phyloP scores from a whole-genome alignment of 2,113 vertebrate genomes.

The Phoenicopterus ruber region DNA sequence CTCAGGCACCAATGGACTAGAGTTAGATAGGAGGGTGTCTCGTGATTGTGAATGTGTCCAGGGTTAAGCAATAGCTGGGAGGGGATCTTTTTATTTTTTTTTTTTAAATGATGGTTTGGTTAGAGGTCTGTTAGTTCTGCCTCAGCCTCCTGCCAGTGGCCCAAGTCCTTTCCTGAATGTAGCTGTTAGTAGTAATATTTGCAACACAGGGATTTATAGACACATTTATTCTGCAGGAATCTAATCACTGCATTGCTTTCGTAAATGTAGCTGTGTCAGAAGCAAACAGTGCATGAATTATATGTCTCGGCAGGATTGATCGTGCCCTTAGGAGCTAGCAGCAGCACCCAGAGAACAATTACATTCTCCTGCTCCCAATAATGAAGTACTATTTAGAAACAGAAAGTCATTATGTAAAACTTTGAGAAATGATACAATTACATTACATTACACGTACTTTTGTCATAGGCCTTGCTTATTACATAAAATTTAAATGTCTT shows the following conservation, averaged over 20 bases:
- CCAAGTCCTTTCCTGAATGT: not conserved
- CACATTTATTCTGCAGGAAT: conserved; percentile 29
- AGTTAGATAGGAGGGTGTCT: not conserved
- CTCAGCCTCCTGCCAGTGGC: not conserved
- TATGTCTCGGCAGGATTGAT: conserved; percentile 23
- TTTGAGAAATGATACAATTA: conserved; percentile 51
- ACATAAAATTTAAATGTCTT: conserved; percentile 26
- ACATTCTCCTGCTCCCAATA: not conserved
- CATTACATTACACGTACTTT: conserved; percentile 15
- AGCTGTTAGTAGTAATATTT: not conserved
- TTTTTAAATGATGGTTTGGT: not conserved
- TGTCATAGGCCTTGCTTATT: conserved; percentile 10
- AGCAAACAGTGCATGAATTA: conserved; percentile 49
- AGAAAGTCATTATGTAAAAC: conserved; percentile 53
- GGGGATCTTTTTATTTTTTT: too few relatives aligned
- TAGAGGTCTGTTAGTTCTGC: not conserved
- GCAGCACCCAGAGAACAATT: conserved; percentile 56
- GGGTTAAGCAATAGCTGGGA: not conserved
- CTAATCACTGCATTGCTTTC: conserved; percentile 30
- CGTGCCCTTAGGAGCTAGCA: conserved; percentile 24
- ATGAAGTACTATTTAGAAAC: conserved; percentile 45
- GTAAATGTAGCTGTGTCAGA: conserved; percentile 21
- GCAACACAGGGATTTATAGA: conserved; percentile 16
- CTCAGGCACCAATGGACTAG: not conserved
- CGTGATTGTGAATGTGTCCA: not conserved